phyloP scores from a whole-genome alignment of 2,888 invertebrate genomes.

The Cosmopolites sordidus region DNA sequence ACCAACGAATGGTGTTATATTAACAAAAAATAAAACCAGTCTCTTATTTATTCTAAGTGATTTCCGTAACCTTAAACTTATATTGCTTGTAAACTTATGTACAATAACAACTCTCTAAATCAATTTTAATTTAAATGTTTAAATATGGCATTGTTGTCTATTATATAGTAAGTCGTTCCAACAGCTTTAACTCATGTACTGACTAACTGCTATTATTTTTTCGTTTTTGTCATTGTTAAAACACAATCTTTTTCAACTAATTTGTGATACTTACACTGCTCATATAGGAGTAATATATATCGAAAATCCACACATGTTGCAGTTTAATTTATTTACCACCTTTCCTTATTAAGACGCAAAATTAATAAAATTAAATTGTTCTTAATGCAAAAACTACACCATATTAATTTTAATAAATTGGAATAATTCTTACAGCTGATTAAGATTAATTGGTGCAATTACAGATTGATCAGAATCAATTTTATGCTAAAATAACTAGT shows the following conservation, averaged over 20 bases:
- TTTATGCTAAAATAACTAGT: too few species aligned
- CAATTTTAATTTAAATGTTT: slow-evolving; percentile 17
- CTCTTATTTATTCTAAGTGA: background rate
- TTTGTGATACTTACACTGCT: slow-evolving; percentile 44
- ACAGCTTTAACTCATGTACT: slow-evolving; percentile 35
- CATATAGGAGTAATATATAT: slow-evolving; percentile 41
- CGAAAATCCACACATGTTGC: slow-evolving; percentile 28
- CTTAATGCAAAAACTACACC: background rate
- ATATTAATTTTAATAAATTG: slow-evolving; percentile 9
- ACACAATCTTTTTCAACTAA: slow-evolving; percentile 37
- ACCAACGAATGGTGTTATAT: background rate
- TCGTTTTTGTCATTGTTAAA: slow-evolving; percentile 29
- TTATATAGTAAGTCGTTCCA: slow-evolving; percentile 28
- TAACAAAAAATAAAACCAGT: background rate
- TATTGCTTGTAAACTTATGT: slow-evolving; percentile 28
- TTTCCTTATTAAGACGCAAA: background rate
- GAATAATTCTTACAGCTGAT: slow-evolving; percentile 2
- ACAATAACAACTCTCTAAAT: slow-evolving; percentile 18
- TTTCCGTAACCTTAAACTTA: background rate
- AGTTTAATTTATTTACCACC: background rate
- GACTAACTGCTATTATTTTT: slow-evolving; percentile 33
- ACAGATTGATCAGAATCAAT: too few species aligned
- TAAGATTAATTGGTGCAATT: slow-evolving; percentile 8
- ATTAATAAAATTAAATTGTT: background rate
- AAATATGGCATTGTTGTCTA: slow-evolving; percentile 33